These are phyloP conservation scores for Myotis pilosus DNA, from an alignment of 2,797 vertebrate genomes.

Conservation along the genomic window DNA sequence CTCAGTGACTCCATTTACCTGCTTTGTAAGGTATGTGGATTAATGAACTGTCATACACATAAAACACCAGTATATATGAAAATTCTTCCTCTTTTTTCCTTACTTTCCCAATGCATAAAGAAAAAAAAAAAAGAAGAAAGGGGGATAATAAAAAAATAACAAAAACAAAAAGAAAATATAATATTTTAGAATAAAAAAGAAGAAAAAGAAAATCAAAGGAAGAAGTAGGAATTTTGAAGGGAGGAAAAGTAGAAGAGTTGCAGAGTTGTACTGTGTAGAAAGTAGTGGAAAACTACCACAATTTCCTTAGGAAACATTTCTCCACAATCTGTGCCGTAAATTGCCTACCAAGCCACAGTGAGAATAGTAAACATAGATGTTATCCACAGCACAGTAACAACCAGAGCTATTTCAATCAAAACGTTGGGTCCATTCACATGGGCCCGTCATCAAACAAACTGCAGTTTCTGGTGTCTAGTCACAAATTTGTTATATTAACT, in stretches of 20 bases:
- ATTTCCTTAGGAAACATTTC: neutral
- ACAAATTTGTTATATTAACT: conserved; percentile 39
- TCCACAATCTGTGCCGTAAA: neutral
- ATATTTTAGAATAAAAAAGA: neutral
- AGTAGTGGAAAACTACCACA: neutral
- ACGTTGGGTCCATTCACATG: neutral
- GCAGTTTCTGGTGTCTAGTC: neutral
- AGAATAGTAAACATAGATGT: neutral
- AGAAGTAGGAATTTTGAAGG: neutral
- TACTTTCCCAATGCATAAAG: neutral
- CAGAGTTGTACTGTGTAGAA: neutral
- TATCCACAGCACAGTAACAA: neutral
- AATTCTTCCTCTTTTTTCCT: neutral
- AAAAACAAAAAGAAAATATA: too few relatives aligned
- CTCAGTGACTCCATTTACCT: neutral
- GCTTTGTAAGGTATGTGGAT: neutral
- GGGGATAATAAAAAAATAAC: neutral
- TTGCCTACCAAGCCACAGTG: neutral
- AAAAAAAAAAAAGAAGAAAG: neutral
- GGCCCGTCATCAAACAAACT: neutral
- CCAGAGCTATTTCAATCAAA: neutral
- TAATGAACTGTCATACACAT: neutral
- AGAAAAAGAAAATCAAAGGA: conserved; percentile 4
- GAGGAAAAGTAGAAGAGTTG: neutral
- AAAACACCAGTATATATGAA: neutral